Conservation (phyloP, 2,888 invertebrate species). For the Gari tellinella region DNA sequence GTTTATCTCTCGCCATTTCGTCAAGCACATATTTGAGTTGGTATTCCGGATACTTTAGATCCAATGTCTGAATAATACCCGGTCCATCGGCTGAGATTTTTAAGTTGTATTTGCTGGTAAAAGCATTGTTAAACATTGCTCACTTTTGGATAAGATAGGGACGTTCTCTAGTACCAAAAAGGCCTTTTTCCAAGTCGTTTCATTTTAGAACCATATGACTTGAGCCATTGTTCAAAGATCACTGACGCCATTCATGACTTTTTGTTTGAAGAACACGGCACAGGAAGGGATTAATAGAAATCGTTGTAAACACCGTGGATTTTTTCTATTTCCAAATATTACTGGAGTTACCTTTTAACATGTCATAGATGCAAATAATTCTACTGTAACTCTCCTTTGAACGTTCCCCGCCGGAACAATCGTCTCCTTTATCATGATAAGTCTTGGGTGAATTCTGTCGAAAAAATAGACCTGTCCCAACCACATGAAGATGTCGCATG, state of each 20-base stretch:
- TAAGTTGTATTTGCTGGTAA: constrained; percentile 26
- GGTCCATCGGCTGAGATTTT: constrained; percentile 20
- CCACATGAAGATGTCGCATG: constrained; percentile 51
- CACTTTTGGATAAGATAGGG: constrained; percentile 10
- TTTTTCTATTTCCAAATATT: constrained; percentile 40
- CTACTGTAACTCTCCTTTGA: constrained; percentile 49
- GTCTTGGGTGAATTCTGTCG: constrained; percentile 23
- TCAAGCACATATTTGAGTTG: not conserved
- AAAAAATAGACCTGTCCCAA: constrained; percentile 56
- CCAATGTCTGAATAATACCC: constrained; percentile 31
- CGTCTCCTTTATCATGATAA: constrained; percentile 34
- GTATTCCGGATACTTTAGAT: constrained; percentile 5
- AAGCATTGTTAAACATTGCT: constrained; percentile 11
- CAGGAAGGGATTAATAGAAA: constrained; percentile 8
- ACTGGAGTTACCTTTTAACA: constrained; percentile 42
- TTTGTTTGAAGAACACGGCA: constrained; percentile 27
- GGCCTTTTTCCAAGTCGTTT: constrained; percentile 7
- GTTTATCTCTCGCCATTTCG: constrained; percentile 9
- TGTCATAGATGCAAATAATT: constrained; percentile 40
- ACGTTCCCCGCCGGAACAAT: constrained; percentile 47
- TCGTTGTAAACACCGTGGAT: constrained; percentile 45
- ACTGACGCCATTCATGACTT: constrained; percentile 41
- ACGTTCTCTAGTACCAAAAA: constrained; percentile 16
- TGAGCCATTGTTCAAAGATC: constrained; percentile 28
- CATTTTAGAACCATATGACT: constrained; percentile 16